These are phyloP conservation scores for Mus pahari DNA, from an alignment of 2,113 vertebrate species.

Conservation along the genomic window DNA sequence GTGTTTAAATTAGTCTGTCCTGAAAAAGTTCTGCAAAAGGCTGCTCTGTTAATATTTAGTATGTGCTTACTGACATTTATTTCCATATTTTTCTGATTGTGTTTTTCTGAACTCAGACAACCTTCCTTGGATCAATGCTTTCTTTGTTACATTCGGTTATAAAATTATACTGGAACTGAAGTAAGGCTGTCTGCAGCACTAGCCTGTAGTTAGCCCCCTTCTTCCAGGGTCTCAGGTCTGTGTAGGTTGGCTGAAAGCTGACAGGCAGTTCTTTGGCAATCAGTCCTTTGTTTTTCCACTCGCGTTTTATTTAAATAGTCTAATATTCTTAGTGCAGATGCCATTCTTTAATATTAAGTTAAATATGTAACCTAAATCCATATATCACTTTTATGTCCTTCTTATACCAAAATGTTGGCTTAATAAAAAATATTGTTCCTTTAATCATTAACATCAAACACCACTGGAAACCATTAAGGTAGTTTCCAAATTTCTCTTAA, in stretches of 20 bases:
- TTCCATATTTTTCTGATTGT: background rate
- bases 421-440: background rate
- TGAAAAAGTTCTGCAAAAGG: background rate
- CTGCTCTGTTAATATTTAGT: background rate
- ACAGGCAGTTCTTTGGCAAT: background rate
- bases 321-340: conserved; percentile 4
- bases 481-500: conserved; percentile 1
- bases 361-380: background rate
- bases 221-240: background rate
- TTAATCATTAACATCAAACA: background rate
- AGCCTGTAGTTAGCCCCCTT: background rate
- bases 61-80: background rate
- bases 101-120: background rate
- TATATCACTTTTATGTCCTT: background rate
- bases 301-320: conserved; percentile 14
- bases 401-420: background rate
- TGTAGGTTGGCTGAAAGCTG: background rate
- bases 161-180: background rate
- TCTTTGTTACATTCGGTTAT: background rate
- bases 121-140: background rate
- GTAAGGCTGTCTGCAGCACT: background rate
- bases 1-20: background rate
- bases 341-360: conserved; percentile 19
- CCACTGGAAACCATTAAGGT: background rate
- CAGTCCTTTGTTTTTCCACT: background rate